Conservation (phyloP, 2,113 vertebrate genomes). For the Sebastes schlegelii region DNA sequence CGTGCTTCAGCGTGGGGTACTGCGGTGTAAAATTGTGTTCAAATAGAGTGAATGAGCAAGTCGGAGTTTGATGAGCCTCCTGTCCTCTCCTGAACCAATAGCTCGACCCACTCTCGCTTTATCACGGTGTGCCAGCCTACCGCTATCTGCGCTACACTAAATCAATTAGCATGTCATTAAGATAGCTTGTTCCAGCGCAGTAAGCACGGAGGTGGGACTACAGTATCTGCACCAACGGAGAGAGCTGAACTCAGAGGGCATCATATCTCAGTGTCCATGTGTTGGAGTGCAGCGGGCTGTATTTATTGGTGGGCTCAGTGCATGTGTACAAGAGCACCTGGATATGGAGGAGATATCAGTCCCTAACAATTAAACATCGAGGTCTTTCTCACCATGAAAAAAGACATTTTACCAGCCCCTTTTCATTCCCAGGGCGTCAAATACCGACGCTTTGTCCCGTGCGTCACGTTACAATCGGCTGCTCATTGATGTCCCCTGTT, state of each 20-base stretch:
- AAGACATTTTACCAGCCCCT: neutral
- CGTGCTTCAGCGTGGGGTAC: slow-evolving; percentile 52
- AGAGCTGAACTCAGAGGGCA: slow-evolving; percentile 65
- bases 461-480: too few species aligned
- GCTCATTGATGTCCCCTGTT: too few species aligned
- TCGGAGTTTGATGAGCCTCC: slow-evolving; percentile 72
- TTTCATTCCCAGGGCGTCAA: too few species aligned
- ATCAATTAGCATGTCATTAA: slow-evolving; percentile 87
- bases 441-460: too few species aligned
- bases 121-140: slow-evolving; percentile 77
- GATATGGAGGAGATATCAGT: slow-evolving; percentile 19
- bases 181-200: slow-evolving; percentile 82
- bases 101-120: slow-evolving; percentile 71
- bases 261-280: slow-evolving; percentile 65
- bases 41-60: slow-evolving; percentile 64
- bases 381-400: slow-evolving; percentile 19
- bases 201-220: slow-evolving; percentile 69
- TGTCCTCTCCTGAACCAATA: slow-evolving; percentile 70
- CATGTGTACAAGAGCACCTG: slow-evolving; percentile 36
- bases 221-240: slow-evolving; percentile 59
- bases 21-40: slow-evolving; percentile 68
- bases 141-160: slow-evolving; percentile 78
- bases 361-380: slow-evolving; percentile 4
- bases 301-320: slow-evolving; percentile 41
- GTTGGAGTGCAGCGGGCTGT: slow-evolving; percentile 40